Evolutionary conservation across 2,113 vertebrate genomes (phyloP), one percentile per base, ranked within the genome.

Genomic region (Apeltes quadracus): DNA sequence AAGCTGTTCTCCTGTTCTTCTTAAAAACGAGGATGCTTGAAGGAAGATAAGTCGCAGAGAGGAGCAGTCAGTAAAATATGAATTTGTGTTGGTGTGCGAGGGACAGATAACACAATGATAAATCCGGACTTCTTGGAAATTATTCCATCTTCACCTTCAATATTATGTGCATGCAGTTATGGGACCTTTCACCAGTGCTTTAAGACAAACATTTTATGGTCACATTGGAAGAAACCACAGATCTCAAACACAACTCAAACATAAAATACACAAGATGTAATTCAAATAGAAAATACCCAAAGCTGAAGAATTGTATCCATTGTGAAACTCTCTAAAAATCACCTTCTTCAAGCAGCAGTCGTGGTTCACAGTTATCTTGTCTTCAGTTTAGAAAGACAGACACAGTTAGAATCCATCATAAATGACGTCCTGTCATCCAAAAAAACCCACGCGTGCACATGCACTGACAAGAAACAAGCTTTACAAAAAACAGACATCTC

Each of bases 1-100:
- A 57, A 57, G 69, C 46, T 61, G 61, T 71, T 73, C 15, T 57
- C 62, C 58, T 56, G 61, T 41, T 41, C 48, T 58, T 80, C 75
- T 29, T 72, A 54, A 76, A 61, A 76, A 67, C 11, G 48, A n/a
- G 27, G 61, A 25, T 25, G 69, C 51, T 46, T 51, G 57, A 44
- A 72, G 61, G 38, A 48, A 54, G 68, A 44, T 65, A 70, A 78
- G 79, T 32, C 3, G 38, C 74, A 62, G 12, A 38, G 48, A 51
- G 41, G 39, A 50, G 64, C 46, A 15, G 34, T 29, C 43, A 48
- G 58, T 41, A 48, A 76, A 79, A 84, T 20, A 23, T 8, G 51
- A 0, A 38, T 67, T 65, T 74, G 56, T 78, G 46, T 65, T 29
- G 7, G 34, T 67, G 67, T 72, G 57, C 67, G 1, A 43, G 69